A percentile compares a stretch with the other conserved stretches of the same genome.
These are phyloP conservation scores for Megalurothrips usitatus DNA, from an alignment of 2,888 invertebrate species.

Conservation along the genomic window DNA sequence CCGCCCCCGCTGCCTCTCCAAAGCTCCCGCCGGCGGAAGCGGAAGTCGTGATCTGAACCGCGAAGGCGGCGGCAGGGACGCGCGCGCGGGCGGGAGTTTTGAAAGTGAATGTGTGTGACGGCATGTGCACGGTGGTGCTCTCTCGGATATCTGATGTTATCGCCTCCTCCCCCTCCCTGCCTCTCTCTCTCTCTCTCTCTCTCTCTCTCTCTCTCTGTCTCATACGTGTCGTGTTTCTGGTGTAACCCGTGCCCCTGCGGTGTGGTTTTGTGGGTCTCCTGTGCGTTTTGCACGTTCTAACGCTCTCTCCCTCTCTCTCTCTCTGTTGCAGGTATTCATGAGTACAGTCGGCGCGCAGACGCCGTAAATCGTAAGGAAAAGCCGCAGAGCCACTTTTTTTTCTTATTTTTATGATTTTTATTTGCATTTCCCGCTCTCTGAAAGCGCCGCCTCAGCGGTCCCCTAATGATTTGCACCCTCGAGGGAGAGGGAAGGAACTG, in stretches of 20 bases:
- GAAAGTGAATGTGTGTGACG: no score
- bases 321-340: neutral
- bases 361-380: neutral
- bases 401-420: no score
- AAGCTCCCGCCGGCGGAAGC: no score
- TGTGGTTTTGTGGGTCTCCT: neutral
- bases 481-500: no score
- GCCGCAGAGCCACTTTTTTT: neutral
- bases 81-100: no score
- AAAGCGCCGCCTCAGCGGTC: neutral
- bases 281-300: neutral
- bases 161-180: neutral
- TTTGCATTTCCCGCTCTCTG: neutral
- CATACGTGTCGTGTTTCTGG: neutral
- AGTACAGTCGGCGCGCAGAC: neutral
- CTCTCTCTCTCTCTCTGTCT: neutral
- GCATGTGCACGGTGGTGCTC: neutral
- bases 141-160: neutral
- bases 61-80: no score
- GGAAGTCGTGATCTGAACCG: no score
- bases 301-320: neutral
- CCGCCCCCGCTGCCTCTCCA: no score
- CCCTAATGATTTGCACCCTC: neutral
- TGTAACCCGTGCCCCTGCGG: neutral
- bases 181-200: neutral